Evolutionary conservation across 2,888 invertebrate species (phyloP).

Genomic region (Agrotis exclamationis): DNA sequence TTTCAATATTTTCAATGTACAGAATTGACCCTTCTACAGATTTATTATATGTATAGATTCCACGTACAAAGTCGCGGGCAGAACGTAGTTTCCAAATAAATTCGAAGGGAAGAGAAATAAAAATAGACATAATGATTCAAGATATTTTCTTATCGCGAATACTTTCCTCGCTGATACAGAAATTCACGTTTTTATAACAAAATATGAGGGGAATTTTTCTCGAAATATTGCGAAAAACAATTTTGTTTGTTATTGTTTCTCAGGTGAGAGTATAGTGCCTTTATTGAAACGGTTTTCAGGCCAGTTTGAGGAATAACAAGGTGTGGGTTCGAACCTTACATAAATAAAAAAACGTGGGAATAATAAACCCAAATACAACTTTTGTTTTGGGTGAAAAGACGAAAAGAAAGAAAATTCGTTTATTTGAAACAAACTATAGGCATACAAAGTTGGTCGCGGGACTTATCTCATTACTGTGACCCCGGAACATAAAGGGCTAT

Average conservation of each 20-base stretch:
- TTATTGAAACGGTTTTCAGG: constrained; percentile 1
- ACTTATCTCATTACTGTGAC: too few relatives aligned
- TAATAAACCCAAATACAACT: too few relatives aligned
- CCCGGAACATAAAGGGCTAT: too few relatives aligned
- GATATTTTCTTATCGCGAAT: constrained; percentile 58
- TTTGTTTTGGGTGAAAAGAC: too few relatives aligned
- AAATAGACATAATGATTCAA: constrained; percentile 42
- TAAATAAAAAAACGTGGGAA: too few relatives aligned
- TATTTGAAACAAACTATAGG: too few relatives aligned
- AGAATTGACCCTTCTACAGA: too few relatives aligned
- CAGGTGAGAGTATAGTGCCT: constrained; percentile 12
- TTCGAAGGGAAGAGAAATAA: constrained; percentile 31
- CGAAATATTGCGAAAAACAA: constrained; percentile 43
- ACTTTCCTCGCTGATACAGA: constrained; percentile 48
- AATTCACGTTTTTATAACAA: constrained; percentile 49
- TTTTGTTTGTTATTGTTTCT: constrained; percentile 46
- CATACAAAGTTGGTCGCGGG: too few relatives aligned
- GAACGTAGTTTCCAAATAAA: constrained; percentile 42
- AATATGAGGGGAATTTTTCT: constrained; percentile 45
- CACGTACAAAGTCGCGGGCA: neutral
- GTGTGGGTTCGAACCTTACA: constrained; percentile 2
- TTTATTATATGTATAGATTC: too few relatives aligned
- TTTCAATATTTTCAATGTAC: too few relatives aligned
- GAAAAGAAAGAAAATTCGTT: too few relatives aligned
- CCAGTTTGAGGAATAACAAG: neutral